These are phyloP conservation scores for Drosophila seguyi DNA, from an alignment of 1,140 invertebrate genomes.

Conservation along the genomic window DNA sequence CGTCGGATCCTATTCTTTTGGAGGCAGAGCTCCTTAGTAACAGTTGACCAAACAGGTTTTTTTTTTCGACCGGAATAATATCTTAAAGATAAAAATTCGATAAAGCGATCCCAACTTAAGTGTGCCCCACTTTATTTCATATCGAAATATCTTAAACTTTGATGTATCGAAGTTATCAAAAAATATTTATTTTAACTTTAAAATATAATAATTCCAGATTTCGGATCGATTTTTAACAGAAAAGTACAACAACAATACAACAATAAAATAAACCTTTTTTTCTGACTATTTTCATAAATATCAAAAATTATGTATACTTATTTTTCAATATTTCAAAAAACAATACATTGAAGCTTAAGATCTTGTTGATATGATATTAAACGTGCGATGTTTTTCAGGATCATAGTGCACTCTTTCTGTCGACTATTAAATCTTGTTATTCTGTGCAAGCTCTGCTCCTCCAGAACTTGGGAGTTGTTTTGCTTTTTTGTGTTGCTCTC, in stretches of 20 bases:
- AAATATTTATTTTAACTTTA: neutral
- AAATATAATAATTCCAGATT: no score
- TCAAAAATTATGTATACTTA: no score
- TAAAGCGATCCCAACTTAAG: no score
- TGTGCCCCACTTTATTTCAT: no score
- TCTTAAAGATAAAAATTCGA: no score
- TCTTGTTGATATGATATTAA: no score
- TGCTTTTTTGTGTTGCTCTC: conserved; percentile 17
- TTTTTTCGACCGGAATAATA: neutral
- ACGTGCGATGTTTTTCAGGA: neutral
- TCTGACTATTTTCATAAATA: no score
- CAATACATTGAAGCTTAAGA: neutral
- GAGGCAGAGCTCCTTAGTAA: neutral
- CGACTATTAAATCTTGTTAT: neutral
- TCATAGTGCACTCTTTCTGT: neutral
- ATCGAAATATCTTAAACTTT: neutral
- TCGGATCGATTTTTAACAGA: no score
- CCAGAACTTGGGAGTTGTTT: neutral
- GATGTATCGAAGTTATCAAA: neutral
- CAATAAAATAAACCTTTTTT: no score
- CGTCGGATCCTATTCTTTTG: neutral
- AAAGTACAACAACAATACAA: no score
- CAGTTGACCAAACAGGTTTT: neutral
- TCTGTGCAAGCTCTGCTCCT: neutral
- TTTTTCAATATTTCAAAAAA: no score